Evolutionary conservation across 1,140 invertebrate species (phyloP).

Genomic region (Camponotus vicinus): DNA sequence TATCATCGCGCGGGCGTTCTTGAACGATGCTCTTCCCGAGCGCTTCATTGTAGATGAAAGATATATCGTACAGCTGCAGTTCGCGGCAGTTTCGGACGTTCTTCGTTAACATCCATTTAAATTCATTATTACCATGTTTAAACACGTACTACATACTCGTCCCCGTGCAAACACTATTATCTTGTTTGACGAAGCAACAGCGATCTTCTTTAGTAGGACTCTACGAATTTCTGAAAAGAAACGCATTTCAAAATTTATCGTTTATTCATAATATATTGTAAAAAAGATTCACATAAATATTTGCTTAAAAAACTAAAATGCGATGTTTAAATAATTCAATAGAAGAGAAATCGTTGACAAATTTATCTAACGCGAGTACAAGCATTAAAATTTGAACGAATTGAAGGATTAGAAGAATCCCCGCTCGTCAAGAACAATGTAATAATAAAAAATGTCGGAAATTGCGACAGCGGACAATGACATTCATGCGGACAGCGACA

Average conservation of each 20-base stretch:
- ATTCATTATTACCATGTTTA: conserved; percentile 46
- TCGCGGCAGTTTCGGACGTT: conserved; percentile 61
- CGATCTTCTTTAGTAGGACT: background rate
- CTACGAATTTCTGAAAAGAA: background rate
- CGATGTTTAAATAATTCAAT: no score
- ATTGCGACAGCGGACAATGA: conserved; percentile 47
- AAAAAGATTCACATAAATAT: background rate
- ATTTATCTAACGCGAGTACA: background rate
- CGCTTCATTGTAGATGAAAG: conserved; percentile 47
- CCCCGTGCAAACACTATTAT: conserved; percentile 54
- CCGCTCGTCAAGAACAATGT: background rate
- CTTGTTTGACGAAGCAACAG: background rate
- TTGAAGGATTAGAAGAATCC: background rate
- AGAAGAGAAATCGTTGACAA: background rate
- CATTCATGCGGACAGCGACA: conserved; percentile 39
- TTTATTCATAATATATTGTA: background rate
- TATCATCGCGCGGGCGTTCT: conserved; percentile 68
- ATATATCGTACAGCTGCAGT: conserved; percentile 34
- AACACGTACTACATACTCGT: conserved; percentile 17
- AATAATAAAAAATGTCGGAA: conserved; percentile 17
- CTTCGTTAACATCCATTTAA: conserved; percentile 61
- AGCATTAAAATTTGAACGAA: background rate
- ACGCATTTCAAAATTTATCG: background rate
- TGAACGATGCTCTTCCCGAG: conserved; percentile 70
- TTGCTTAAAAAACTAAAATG: no score